Percentiles rank a stretch among this genome's conserved stretches.
Conservation (phyloP, 1,140 invertebrate genomes). For the Drosophila prosaltans region DNA sequence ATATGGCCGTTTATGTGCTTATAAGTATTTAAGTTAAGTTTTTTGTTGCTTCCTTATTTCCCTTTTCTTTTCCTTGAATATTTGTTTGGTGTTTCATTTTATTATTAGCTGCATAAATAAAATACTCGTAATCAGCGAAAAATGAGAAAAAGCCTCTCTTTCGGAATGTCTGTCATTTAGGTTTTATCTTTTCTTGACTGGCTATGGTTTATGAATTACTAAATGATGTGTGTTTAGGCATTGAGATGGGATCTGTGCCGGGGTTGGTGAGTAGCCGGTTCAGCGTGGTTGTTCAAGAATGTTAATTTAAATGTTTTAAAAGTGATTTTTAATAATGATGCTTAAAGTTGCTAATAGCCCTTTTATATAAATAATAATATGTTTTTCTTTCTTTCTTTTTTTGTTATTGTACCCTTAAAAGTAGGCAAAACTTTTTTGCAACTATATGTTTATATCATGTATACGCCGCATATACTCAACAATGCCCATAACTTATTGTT, state of each 20-base stretch:
- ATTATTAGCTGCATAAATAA: conserved; percentile 64
- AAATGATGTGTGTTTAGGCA: conserved; percentile 47
- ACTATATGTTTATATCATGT: conserved; percentile 3
- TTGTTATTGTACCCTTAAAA: conserved; percentile 13
- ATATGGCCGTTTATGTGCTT: conserved; percentile 55
- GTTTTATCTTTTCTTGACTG: conserved; percentile 27
- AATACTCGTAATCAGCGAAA: conserved; percentile 28
- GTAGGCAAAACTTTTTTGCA: conserved; percentile 24
- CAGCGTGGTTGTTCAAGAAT: not conserved
- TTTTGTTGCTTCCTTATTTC: conserved; percentile 6
- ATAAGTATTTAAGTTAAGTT: conserved; percentile 18
- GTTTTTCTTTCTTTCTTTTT: too few relatives aligned
- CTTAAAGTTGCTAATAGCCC: too few relatives aligned
- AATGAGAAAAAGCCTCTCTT: conserved; percentile 7
- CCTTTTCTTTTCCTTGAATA: conserved; percentile 37
- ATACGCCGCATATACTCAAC: not conserved
- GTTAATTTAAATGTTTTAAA: not conserved
- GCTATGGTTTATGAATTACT: conserved; percentile 53
- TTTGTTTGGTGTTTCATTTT: conserved; percentile 59
- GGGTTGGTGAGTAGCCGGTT: not conserved
- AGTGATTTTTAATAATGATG: too few relatives aligned
- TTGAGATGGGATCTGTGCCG: conserved; percentile 1
- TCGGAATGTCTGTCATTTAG: conserved; percentile 24
- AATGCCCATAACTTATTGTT: not conserved
- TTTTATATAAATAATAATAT: too few relatives aligned